Evolutionary conservation across 2,113 vertebrate genomes (phyloP), one percentile per base, ranked within the genome.

Genomic region (Ariopsis seemanni): DNA sequence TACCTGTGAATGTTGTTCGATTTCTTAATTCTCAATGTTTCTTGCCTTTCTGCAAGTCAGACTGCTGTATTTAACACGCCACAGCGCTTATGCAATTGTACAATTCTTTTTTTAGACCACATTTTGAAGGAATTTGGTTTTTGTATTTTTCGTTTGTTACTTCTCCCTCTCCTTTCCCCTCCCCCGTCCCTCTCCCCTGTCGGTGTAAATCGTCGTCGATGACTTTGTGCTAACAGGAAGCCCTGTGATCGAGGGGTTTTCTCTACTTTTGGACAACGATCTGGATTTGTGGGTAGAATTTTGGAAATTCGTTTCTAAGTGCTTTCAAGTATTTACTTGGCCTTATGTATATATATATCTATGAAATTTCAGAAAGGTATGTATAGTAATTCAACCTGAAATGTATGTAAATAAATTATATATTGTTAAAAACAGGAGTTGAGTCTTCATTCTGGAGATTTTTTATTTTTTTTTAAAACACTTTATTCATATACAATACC

Each of bases 321-420:
- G 95, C 95, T 95, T 96, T 96, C 95, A 96, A 96, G 95, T 96
- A 95, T 96, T 96, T 95, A 96, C 95, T 96, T 96, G 95, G 95
- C 95, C 95, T 96, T 96, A 96, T 96, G 95, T 96, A 96, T 91
- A 95, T 91, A 95, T 92, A 91, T 93, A 94, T 95, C 93, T 94
- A 95, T 95, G 93, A 95, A 93, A 96, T 95, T 96, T 96, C 95
- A 95, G 95, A 96, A 96, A 95, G 93, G 94, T 96, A 96, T 96
- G 95, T 96, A 96, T 94, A 96, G 94, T 95, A 96, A 96, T 96
- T 95, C 92, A 95, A 95, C 93, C 94, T 95, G 92, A 96, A 96
- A 96, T 95, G 93, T 94, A 94, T 96, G 95, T 96, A 96, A 96
- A 96, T 96, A 96, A 96, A 96, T 96, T 96, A 96, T 96, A 96